phyloP scores from a whole-genome alignment of 2,797 vertebrate genomes.

The Sebastiscus albofasciatus region DNA sequence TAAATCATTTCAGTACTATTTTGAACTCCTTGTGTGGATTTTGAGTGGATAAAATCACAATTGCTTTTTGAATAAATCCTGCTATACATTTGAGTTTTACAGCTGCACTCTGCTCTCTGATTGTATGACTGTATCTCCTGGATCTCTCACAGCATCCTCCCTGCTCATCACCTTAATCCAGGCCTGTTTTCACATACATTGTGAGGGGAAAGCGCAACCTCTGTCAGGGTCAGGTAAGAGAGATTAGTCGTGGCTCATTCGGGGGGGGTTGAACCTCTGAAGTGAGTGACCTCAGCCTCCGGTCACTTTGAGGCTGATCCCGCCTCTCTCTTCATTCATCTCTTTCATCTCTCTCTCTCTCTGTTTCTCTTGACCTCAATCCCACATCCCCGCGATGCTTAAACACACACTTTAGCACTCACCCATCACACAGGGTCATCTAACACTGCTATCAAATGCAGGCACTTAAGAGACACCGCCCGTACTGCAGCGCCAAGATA shows the following conservation, averaged over 20 bases:
- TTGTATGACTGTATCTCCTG: not conserved
- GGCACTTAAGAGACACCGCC: constrained; percentile 40
- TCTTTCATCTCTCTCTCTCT: constrained; percentile 10
- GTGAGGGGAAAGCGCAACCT: constrained; percentile 15
- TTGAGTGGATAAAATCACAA: not conserved
- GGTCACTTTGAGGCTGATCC: constrained; percentile 49
- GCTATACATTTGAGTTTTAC: constrained; percentile 2
- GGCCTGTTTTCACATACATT: not conserved
- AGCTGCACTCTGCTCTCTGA: not conserved
- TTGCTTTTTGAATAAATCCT: not conserved
- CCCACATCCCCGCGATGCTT: constrained; percentile 53
- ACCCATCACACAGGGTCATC: constrained; percentile 39
- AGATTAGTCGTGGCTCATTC: constrained; percentile 50
- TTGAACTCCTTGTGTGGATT: not conserved
- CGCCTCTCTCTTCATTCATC: constrained; percentile 52
- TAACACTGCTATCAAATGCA: constrained; percentile 34
- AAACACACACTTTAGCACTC: constrained; percentile 52
- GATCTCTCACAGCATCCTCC: constrained; percentile 19
- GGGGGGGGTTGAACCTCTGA: constrained; percentile 42
- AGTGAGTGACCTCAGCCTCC: constrained; percentile 45
- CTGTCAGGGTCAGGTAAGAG: constrained; percentile 40
- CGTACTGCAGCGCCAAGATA: constrained; percentile 4
- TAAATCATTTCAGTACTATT: not conserved
- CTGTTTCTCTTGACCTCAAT: constrained; percentile 56
- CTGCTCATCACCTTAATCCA: constrained; percentile 41